A percentile compares a stretch with the other conserved stretches of the same genome.
Evolutionary conservation across 2,113 vertebrate genomes (phyloP).

Genomic region (Monarcha castaneiventris): DNA sequence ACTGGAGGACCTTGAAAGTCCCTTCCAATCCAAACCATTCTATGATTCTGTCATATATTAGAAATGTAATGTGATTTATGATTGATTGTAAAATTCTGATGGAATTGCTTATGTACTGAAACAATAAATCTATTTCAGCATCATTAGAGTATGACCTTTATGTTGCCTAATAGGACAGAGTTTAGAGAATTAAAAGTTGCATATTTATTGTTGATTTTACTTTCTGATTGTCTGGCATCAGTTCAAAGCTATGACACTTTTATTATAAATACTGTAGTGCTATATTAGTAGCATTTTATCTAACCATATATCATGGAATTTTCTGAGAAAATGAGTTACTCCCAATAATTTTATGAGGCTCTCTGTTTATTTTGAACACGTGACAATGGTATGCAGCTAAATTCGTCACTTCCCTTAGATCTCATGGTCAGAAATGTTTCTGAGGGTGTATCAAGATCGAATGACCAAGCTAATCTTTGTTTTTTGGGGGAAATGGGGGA

Average conservation of each 20-base stretch:
- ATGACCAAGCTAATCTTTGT: not conserved
- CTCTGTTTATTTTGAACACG: not conserved
- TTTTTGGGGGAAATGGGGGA: fast-evolving
- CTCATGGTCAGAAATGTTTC: not conserved
- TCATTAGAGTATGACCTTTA: not conserved
- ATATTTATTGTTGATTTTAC: not conserved
- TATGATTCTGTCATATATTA: not conserved
- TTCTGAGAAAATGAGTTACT: not conserved
- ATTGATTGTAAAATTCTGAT: not conserved
- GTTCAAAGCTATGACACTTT: not conserved
- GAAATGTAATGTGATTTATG: not conserved
- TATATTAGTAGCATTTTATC: not conserved
- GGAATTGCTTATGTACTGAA: not conserved
- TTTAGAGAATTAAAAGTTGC: not conserved
- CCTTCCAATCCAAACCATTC: not conserved
- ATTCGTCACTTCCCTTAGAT: not conserved
- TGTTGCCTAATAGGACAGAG: not conserved
- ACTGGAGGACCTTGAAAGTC: not conserved
- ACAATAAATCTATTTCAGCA: not conserved
- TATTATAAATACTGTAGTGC: not conserved
- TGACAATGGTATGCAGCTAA: not conserved
- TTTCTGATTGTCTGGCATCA: not conserved
- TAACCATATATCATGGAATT: not conserved
- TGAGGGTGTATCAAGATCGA: not conserved
- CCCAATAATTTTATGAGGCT: not conserved